Base-by-base conservation (phyloP, 2,888 invertebrate genomes). In the Trichogramma dendrolimi region DNA sequence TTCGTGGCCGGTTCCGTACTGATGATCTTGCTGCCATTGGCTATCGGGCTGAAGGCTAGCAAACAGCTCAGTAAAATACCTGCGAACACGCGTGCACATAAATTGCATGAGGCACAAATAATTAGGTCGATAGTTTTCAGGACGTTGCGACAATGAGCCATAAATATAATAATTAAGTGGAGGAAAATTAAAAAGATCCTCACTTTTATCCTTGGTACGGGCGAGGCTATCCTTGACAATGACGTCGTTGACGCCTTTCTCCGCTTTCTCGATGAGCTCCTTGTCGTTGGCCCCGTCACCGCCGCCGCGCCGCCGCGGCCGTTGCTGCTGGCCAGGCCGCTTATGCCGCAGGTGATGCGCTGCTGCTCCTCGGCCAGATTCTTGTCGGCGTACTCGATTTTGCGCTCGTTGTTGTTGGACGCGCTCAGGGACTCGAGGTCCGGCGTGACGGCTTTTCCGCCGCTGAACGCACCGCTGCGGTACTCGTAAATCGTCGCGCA, bases 11-110 rank as follows among this genome's bases (percentile, higher is more conserved):
- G 82, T 64, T 89, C 86, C 7, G 89, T 85, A 70, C 86, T 87
- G 53, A 92, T 80, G 67, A 92, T 91, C 68, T 88, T 87, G 69
- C 85, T 84, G 4, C 90, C 89, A 75, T 92, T 92, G 6, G 84
- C 84, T 63, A 89, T 81, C 48, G 89, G 85, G 10, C 91, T 90
- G 79, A 92, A 92, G 41, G 89, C 87, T 64, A 91, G 77, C 64
- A 92, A 77, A 63, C 90, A 76, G 72, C 84, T 85, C 46, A 86
- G 78, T 78, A 82, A 81, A 50, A 84, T 75, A 65, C 84, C 88
- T 88, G 56, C n/a, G 42, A 41, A 27, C 48, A 48, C 47, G 48
- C 48, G 4, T n/a, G 27, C 48, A 5, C 27, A 6, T 48, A 6
- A 11, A 6, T 4, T 48, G n/a, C 27, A 27, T 3, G 27, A 27